These are phyloP conservation scores for Trachurus trachurus DNA, from an alignment of 2,797 vertebrate species.

Conservation along the genomic window DNA sequence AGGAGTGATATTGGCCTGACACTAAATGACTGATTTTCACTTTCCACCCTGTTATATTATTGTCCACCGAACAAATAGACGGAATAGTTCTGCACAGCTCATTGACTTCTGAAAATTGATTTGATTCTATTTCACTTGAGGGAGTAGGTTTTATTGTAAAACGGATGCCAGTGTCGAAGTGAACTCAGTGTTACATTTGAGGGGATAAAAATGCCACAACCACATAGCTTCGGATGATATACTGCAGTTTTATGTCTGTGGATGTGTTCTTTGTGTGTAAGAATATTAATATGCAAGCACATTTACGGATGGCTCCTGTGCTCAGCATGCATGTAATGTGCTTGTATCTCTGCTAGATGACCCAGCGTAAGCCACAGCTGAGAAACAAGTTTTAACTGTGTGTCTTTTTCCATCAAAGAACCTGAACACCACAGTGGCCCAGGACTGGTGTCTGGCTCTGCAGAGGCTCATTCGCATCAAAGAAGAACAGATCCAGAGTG, in stretches of 20 bases:
- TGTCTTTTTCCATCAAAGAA: constrained; percentile 85
- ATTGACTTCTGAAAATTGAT: constrained; percentile 75
- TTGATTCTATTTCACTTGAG: constrained; percentile 75
- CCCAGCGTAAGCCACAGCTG: background rate
- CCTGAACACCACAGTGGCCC: constrained; percentile 95
- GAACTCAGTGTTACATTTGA: constrained; percentile 47
- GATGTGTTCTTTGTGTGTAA: background rate
- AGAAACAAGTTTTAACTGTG: constrained; percentile 51
- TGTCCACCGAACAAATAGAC: constrained; percentile 65
- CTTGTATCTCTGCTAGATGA: constrained; percentile 19
- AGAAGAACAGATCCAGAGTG: constrained; percentile 96
- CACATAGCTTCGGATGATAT: constrained; percentile 19
- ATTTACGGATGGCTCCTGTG: background rate
- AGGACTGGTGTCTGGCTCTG: constrained; percentile 97
- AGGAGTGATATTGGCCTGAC: constrained; percentile 50
- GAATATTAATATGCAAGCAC: constrained; percentile 7
- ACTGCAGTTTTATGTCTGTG: constrained; percentile 13
- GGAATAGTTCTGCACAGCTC: constrained; percentile 66
- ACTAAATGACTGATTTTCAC: constrained; percentile 67
- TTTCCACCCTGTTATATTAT: constrained; percentile 59
- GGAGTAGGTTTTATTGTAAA: constrained; percentile 51
- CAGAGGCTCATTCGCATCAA: constrained; percentile 96
- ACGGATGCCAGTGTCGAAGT: constrained; percentile 45
- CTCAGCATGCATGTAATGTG: background rate
- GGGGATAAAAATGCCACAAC: constrained; percentile 30